phyloP scores from a whole-genome alignment of 2,113 vertebrate genomes.

The Chroicocephalus ridibundus region DNA sequence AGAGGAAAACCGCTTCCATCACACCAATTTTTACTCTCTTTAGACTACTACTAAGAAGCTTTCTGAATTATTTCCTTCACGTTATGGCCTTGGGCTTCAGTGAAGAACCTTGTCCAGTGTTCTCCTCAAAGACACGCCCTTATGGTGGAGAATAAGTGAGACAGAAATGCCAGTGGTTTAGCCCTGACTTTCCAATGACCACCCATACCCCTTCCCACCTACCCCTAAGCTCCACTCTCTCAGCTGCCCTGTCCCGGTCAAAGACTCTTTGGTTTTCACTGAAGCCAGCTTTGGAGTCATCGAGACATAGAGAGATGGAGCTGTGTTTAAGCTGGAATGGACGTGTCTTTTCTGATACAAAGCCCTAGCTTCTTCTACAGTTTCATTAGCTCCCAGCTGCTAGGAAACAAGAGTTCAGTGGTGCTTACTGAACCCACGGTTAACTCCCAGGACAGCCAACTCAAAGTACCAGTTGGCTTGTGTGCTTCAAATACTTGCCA shows the following conservation, averaged over 20 bases:
- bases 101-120: background rate
- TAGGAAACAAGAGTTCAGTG: slow-evolving; percentile 18
- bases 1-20: background rate
- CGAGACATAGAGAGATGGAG: background rate
- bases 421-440: background rate
- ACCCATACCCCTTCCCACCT: background rate
- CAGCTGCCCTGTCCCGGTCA: background rate
- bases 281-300: background rate
- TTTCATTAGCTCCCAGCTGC: slow-evolving; percentile 6
- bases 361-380: background rate
- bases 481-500: background rate
- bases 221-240: background rate
- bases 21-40: background rate
- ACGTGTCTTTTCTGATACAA: background rate
- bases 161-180: background rate
- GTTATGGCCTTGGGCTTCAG: background rate
- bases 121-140: background rate
- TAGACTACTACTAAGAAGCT: background rate
- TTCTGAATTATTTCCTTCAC: background rate
- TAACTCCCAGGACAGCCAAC: background rate
- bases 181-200: background rate
- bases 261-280: background rate
- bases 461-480: background rate
- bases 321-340: background rate
- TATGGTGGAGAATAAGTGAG: background rate